These are phyloP conservation scores for Lota lota DNA, from an alignment of 2,113 vertebrate genomes.

Conservation along the genomic window DNA sequence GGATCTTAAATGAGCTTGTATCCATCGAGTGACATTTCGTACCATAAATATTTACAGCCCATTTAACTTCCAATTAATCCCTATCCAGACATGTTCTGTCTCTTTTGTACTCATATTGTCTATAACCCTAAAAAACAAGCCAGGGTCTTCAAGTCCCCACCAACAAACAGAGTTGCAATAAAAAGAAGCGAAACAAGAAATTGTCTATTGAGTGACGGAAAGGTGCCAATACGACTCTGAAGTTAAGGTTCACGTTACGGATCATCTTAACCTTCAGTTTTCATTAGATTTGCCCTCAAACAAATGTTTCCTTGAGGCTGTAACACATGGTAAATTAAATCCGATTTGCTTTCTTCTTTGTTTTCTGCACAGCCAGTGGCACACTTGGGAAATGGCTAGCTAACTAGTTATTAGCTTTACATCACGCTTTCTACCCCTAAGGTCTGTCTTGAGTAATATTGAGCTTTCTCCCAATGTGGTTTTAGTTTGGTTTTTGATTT, in stretches of 20 bases:
- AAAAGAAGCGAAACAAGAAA: not conserved
- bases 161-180: not conserved
- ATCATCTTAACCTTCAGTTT: not conserved
- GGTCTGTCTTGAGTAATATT: constrained; percentile 15
- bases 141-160: no score
- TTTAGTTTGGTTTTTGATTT: constrained; percentile 9
- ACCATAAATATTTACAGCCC: constrained; percentile 45
- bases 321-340: constrained; percentile 8
- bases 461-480: constrained; percentile 22
- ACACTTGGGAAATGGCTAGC: not conserved
- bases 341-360: constrained; percentile 1
- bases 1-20: no score
- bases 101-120: no score
- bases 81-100: no score
- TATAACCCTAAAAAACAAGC: no score
- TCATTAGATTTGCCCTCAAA: not conserved
- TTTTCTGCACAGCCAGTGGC: not conserved
- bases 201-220: not conserved
- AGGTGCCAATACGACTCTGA: not conserved
- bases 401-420: constrained; percentile 11
- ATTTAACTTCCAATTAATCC: no score
- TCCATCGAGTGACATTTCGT: constrained; percentile 17
- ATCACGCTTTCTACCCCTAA: constrained; percentile 22
- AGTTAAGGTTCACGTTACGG: not conserved
- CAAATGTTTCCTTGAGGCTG: constrained; percentile 3